phyloP scores from a whole-genome alignment of 2,888 invertebrate species.

The Morinoia aosen region DNA sequence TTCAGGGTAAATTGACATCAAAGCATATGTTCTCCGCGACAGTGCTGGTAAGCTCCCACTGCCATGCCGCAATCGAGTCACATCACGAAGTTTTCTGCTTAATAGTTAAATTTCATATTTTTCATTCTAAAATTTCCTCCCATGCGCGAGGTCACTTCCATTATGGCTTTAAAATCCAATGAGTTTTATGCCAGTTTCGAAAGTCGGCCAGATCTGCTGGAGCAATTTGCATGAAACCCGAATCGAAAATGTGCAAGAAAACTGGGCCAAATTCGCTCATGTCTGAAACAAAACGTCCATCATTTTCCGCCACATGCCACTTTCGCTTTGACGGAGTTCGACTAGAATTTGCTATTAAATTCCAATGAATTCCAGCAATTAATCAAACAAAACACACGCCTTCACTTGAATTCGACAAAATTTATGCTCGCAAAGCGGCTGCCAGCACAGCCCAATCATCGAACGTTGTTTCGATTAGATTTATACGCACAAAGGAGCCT shows the following conservation, averaged over 20 bases:
- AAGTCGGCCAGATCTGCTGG: not conserved
- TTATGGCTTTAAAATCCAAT: not conserved
- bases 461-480: not conserved
- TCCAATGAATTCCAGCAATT: not conserved
- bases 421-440: not conserved
- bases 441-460: not conserved
- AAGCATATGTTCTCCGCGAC: not conserved
- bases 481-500: slow-evolving; percentile 5
- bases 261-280: not conserved
- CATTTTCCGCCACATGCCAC: not conserved
- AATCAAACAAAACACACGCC: not conserved
- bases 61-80: not conserved
- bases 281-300: not conserved
- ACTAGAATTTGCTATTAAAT: not conserved
- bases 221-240: not conserved
- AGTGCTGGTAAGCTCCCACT: not conserved
- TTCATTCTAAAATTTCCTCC: not conserved
- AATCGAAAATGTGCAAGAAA: not conserved
- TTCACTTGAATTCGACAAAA: not conserved
- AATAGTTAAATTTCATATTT: not conserved
- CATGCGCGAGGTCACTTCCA: not conserved
- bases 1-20: not conserved
- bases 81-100: not conserved
- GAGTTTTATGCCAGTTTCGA: too few species aligned
- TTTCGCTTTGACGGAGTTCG: not conserved